Conservation (phyloP, 2,113 vertebrate genomes). For the Marcusenius ussheri region DNA sequence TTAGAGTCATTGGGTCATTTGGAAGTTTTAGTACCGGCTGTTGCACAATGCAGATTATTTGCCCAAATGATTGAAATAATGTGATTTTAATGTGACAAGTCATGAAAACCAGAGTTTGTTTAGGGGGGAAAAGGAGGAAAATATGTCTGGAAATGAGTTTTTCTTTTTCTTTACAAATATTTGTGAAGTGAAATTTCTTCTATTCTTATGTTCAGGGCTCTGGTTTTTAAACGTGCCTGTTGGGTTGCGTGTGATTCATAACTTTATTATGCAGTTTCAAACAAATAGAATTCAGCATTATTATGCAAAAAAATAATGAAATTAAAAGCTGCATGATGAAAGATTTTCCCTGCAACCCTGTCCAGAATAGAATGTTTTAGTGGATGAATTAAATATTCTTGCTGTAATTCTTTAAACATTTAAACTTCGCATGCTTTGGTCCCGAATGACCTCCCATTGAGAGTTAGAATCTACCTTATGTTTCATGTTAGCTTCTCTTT, state of each 20-base stretch:
- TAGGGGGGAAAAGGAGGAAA: background rate
- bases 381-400: background rate
- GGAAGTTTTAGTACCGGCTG: background rate
- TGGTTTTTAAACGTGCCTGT: background rate
- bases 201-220: background rate
- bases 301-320: background rate
- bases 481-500: background rate
- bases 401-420: background rate
- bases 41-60: background rate
- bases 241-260: background rate
- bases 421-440: background rate
- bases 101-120: background rate
- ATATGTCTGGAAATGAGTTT: background rate
- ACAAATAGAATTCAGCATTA: background rate
- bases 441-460: background rate
- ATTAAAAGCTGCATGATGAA: background rate
- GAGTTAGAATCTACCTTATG: background rate
- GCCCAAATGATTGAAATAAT: background rate
- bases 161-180: background rate
- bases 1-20: background rate
- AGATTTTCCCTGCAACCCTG: background rate
- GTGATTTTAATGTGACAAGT: background rate
- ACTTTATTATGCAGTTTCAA: background rate
- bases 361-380: background rate
- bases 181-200: background rate